Evolutionary conservation across 1,140 invertebrate genomes (phyloP), one percentile per base, ranked within the genome.

Genomic region (Cydia pomonella): DNA sequence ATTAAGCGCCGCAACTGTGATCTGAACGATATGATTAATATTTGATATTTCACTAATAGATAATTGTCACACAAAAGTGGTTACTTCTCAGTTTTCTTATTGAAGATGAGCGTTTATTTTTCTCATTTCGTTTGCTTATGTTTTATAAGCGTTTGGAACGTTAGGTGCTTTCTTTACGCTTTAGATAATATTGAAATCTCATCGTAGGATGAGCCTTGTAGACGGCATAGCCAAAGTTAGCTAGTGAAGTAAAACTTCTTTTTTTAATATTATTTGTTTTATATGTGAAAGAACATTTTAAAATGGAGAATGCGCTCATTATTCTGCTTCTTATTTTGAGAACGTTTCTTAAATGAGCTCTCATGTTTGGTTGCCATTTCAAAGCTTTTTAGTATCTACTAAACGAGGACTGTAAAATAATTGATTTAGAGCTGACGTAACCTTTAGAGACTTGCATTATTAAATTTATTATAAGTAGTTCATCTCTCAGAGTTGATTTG

Each of bases 1-100:
- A 93, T 93, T 88, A 88, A 93, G 92, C 87, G 92, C 92, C 93
- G 89, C 90, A 93, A 93, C 93, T 93, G 93, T 93, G 93, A 93
- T 93, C 92, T 93, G 93, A 93, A 93, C 92, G 93, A 93, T 93
- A 93, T 93, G 90, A 93, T 92, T 92, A 93, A 93, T 93, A 93
- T 92, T 93, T 93, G 92, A 93, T 93, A 91, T 93, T 93, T 92
- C 91, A 92, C 89, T 87, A 87, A 90, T 91, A 92, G 90, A 89
- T 92, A 90, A 91, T 86, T 90, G 82, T 86, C 84, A 87, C 87
- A 88, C 86, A 82, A 87, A 86, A 82, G 82, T 86, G 87, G 83
- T 85, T 89, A 86, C 76, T 83, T 80, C 75, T 87, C 79, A 75
- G 74, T 84, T 84, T 85, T 81, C 64, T 69, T 69, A 81, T 87